Conservation (phyloP, 92 coral and sea anemone species). For the Bergia sp. region DNA sequence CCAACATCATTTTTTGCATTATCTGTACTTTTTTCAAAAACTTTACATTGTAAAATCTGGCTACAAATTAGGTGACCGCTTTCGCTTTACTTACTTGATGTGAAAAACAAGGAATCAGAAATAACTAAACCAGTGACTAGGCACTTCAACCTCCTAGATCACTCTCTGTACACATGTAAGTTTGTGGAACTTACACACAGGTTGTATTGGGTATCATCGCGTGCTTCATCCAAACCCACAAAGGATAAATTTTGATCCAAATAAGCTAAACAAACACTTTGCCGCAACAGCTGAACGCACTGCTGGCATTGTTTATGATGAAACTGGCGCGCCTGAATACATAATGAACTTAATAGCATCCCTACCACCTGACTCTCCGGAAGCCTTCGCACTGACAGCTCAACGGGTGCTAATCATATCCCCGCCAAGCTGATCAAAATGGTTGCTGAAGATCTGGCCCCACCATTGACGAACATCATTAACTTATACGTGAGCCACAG, state of each 20-base stretch:
- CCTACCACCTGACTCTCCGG: not conserved
- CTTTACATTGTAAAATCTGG: too few relatives aligned
- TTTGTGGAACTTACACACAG: not conserved
- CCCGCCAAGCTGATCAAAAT: constrained; percentile 54
- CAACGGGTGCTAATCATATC: constrained; percentile 26
- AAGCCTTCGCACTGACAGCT: constrained; percentile 52
- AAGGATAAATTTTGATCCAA: too few relatives aligned
- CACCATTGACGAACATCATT: constrained; percentile 31
- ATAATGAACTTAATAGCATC: not conserved
- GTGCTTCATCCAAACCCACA: not conserved
- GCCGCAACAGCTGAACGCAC: constrained; percentile 42
- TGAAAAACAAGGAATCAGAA: too few relatives aligned
- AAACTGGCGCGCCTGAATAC: not conserved
- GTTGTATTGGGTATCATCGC: not conserved
- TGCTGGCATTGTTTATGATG: not conserved
- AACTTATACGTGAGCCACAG: constrained; percentile 1
- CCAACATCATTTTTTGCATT: too few relatives aligned
- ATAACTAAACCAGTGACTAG: too few relatives aligned
- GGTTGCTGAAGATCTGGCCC: constrained; percentile 45
- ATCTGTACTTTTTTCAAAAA: too few relatives aligned
- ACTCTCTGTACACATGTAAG: not conserved
- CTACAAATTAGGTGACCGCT: too few relatives aligned
- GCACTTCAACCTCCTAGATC: not conserved
- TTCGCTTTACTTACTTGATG: too few relatives aligned
- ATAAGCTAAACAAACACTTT: not conserved